Evolutionary conservation across 1,140 invertebrate genomes (phyloP).

Genomic region (Tetramorium alpestre): DNA sequence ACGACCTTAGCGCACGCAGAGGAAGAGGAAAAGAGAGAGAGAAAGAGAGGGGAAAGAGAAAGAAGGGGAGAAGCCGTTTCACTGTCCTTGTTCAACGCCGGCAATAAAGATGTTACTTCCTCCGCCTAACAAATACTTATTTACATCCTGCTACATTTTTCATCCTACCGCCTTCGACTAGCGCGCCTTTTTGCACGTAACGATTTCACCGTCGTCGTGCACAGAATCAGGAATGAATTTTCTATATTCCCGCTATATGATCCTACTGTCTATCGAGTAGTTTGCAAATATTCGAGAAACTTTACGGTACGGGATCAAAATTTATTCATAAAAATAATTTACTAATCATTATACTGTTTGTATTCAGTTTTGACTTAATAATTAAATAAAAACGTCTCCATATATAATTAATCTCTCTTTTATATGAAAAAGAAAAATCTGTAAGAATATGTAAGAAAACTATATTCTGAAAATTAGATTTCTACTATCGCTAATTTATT

Average conservation of each 20-base stretch:
- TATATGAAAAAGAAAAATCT: background rate
- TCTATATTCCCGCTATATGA: background rate
- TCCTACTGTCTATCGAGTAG: background rate
- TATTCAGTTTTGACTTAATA: background rate
- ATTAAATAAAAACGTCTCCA: background rate
- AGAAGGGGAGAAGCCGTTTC: background rate
- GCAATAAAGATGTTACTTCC: slow-evolving; percentile 65
- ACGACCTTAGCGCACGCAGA: slow-evolving; percentile 42
- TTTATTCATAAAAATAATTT: background rate
- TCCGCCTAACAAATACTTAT: slow-evolving; percentile 58
- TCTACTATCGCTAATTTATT: background rate
- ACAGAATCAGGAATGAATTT: slow-evolving; percentile 15
- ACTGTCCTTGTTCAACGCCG: background rate
- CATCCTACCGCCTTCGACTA: slow-evolving; percentile 38
- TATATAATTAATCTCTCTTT: background rate
- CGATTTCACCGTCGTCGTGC: slow-evolving; percentile 13
- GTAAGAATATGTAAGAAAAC: background rate
- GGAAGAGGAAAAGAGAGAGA: background rate
- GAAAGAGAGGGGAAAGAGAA: background rate
- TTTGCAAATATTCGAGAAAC: background rate
- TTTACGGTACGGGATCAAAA: background rate
- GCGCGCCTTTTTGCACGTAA: slow-evolving; percentile 29
- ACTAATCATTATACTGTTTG: background rate
- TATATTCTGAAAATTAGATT: background rate
- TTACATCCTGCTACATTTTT: slow-evolving; percentile 66